Conservation (phyloP, 2,888 invertebrate genomes). For the Folsomia manolachei region DNA sequence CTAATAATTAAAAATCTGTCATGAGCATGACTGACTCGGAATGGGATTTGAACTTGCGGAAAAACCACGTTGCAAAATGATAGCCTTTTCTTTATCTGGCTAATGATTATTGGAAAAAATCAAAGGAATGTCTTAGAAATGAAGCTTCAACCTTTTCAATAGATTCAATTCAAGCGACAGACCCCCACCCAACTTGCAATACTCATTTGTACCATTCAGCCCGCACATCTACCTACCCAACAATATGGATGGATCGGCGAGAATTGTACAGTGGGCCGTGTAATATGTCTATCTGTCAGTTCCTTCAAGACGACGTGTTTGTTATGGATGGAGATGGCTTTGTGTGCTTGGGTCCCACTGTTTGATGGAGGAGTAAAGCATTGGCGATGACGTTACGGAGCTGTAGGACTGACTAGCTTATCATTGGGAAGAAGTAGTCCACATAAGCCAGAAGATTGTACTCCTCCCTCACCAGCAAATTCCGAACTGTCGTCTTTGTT, state of each 20-base stretch:
- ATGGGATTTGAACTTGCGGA: not conserved
- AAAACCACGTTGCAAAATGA: not conserved
- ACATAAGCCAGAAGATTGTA: not conserved
- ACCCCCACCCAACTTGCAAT: too few relatives aligned
- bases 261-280: slow-evolving; percentile 4
- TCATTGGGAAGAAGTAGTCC: not conserved
- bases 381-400: not conserved
- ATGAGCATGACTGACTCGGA: not conserved
- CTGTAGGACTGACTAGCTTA: not conserved
- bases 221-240: not conserved
- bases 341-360: not conserved
- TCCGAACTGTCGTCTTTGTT: slow-evolving; percentile 43
- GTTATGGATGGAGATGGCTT: not conserved
- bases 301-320: slow-evolving; percentile 13
- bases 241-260: not conserved
- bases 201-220: too few relatives aligned
- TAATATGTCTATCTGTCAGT: slow-evolving; percentile 21
- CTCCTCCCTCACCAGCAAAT: slow-evolving; percentile 20
- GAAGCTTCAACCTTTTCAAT: too few relatives aligned
- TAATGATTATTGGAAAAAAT: slow-evolving; percentile 12
- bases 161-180: too few relatives aligned
- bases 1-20: slow-evolving; percentile 23
- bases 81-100: not conserved
- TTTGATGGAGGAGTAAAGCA: not conserved
- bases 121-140: not conserved